Evolutionary conservation across 2,888 invertebrate species (phyloP).

Genomic region (Acleris literana): DNA sequence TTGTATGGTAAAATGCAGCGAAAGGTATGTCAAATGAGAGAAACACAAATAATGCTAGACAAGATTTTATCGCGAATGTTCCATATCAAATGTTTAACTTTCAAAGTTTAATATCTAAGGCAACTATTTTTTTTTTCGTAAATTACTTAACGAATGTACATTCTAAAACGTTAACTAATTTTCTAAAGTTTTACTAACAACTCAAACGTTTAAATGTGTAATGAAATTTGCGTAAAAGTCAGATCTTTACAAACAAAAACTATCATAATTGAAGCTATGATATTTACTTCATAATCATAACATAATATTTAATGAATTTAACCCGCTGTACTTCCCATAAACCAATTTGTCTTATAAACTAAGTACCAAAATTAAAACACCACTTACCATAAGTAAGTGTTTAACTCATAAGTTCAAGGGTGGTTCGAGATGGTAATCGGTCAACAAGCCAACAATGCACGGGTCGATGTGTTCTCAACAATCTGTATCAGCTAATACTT

Average conservation of each 20-base stretch:
- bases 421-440: constrained; percentile 74
- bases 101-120: no score
- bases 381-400: constrained; percentile 29
- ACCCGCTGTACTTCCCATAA: neutral
- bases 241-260: no score
- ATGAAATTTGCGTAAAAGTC: no score
- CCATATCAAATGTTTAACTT: no score
- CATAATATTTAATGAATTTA: no score
- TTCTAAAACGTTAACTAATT: no score
- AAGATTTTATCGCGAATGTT: neutral
- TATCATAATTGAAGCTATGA: no score
- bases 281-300: no score
- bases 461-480: constrained; percentile 48
- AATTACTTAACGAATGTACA: no score
- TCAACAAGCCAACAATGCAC: constrained; percentile 59
- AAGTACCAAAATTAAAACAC: constrained; percentile 7
- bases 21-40: neutral
- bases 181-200: no score
- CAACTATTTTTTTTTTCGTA: no score
- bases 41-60: neutral
- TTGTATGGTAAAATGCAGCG: neutral
- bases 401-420: constrained; percentile 43
- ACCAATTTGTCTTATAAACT: constrained; percentile 7
- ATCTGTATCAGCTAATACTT: constrained; percentile 46
- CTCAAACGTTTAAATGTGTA: no score